Evolutionary conservation across 2,888 invertebrate species (phyloP).

Genomic region (Plebejus melissa): DNA sequence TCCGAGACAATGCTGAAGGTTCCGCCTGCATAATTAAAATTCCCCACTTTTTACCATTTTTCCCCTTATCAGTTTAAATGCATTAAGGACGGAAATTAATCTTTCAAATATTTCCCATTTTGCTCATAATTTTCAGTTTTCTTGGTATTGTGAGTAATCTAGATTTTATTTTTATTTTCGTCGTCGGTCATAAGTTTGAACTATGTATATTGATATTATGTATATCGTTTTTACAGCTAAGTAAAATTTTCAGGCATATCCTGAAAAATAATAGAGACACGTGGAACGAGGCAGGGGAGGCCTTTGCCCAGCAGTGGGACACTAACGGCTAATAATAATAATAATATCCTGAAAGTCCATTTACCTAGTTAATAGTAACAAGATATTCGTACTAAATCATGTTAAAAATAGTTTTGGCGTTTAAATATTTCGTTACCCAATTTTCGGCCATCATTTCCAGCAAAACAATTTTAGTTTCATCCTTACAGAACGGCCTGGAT

Average conservation of each 20-base stretch:
- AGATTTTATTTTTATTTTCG: not conserved
- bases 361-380: no score
- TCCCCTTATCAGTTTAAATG: conserved; percentile 19
- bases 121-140: not conserved
- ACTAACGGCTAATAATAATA: no score
- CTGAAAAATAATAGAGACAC: no score
- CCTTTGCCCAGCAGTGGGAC: no score
- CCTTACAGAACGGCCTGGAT: conserved; percentile 46
- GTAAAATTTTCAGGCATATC: no score
- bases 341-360: no score
- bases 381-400: no score
- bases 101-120: not conserved
- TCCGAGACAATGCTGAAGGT: conserved; percentile 43
- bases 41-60: conserved; percentile 12
- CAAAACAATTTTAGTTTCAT: conserved; percentile 56
- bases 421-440: conserved; percentile 33
- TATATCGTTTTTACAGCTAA: no score
- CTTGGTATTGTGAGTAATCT: not conserved
- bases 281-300: no score
- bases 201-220: no score
- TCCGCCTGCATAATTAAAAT: conserved; percentile 29
- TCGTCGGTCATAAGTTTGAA: no score
- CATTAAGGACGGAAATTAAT: conserved; percentile 16
- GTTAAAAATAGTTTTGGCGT: not conserved
- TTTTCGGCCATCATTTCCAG: conserved; percentile 40